Evolutionary conservation across 2,113 vertebrate species (phyloP), one percentile per base, ranked within the genome.

Genomic region (Albula goreensis): DNA sequence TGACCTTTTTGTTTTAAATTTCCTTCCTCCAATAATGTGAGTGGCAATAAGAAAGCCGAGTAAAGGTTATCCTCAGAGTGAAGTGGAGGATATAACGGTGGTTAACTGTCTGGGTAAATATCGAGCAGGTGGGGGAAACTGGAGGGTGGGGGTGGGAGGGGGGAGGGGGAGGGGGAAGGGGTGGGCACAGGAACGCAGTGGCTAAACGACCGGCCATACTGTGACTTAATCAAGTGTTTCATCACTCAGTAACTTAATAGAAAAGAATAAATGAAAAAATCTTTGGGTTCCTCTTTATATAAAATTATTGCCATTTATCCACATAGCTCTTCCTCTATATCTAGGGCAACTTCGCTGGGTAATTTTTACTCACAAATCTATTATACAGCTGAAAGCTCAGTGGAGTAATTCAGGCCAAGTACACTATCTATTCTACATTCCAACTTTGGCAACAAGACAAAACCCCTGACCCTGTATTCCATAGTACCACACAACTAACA

Each of bases 1-100:
- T 90, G 92, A 94, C 89, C 92, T 93, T 93, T 92, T 84, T 83
- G 17, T 15, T 66, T 90, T 79, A 80, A 57, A 85, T 49, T 83
- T 86, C 84, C 77, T 66, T 86, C 3, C 50, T 25, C 9, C 51
- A 81, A 51, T 78, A 83, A 86, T 74, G 77, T 51, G 22, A 83
- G 57, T 50, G 50, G 66, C 66, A 41, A 57, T 86, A 78, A 83
- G 49, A 83, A 63, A 51, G 50, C 17, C 31, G 25, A 19, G 56
- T 15, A 83, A 79, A 80, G 82, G 74, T 52, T 80, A 53, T 13
- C 17, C n/a, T 77, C 25, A 15, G 79, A 79, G 15, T 77, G 66
- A 56, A 25, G 57, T 50, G 79, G 50, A n/a, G 79, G 57, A 63
- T 63, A 19, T 63, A 81, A 85, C 66, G 56, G 83, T 49, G 56